Evolutionary conservation across 2,113 vertebrate species (phyloP).

Genomic region (zebrafish (Danio rerio)): GRCz12tu NC_133180.1:55019501-55020000

Average conservation of each 20-base stretch:
- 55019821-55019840: neutral
- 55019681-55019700: too few species aligned
- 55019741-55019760: neutral
- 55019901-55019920: slow-evolving; percentile 6
- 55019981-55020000: slow-evolving; percentile 47
- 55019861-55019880: neutral
- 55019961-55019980: neutral
- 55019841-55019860: neutral
- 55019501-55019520: too few species aligned
- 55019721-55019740: neutral
- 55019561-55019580: too few species aligned
- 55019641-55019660: too few species aligned
- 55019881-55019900: neutral
- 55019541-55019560: too few species aligned
- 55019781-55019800: too few species aligned
- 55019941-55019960: slow-evolving; percentile 3
- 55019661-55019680: too few species aligned
- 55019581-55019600: too few species aligned
- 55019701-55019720: too few species aligned
- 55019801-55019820: neutral
- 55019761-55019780: neutral
- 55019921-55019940: slow-evolving; percentile 33
- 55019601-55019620: too few species aligned
- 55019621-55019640: too few species aligned
- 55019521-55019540: too few species aligned